phyloP scores from a whole-genome alignment of 92 coral and sea anemone genomes.

The Pocillopora grandis region DNA sequence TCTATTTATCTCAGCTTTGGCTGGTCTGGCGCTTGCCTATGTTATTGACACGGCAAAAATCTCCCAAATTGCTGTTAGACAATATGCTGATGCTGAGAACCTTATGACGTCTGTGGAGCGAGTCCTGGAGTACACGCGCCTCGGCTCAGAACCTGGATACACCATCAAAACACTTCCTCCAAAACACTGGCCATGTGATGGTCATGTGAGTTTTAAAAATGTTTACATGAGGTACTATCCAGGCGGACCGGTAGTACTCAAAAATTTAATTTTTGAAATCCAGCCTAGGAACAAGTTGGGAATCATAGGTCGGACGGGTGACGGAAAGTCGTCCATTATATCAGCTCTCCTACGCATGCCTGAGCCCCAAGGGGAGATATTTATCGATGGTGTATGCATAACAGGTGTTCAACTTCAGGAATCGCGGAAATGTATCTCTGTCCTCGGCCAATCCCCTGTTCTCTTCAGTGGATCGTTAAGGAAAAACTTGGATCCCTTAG shows the following conservation, averaged over 20 bases:
- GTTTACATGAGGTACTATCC: slow-evolving; percentile 20
- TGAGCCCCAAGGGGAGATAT: slow-evolving; percentile 15
- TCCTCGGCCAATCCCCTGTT: slow-evolving; percentile 28
- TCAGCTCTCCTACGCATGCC: slow-evolving; percentile 22
- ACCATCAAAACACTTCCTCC: slow-evolving; percentile 2
- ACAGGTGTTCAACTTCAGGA: neutral
- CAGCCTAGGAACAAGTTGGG: slow-evolving; percentile 6
- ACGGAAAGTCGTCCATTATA: slow-evolving; percentile 14
- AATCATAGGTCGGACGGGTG: slow-evolving; percentile 24
- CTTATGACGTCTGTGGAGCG: slow-evolving; percentile 28
- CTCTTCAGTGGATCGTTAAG: slow-evolving; percentile 35
- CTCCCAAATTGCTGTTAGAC: slow-evolving; percentile 8
- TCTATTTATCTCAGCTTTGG: neutral
- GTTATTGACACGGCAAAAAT: slow-evolving; percentile 4
- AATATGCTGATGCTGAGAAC: slow-evolving; percentile 8
- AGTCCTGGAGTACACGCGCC: slow-evolving; percentile 11
- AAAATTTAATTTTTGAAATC: slow-evolving; percentile 2
- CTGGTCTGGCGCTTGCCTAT: slow-evolving; percentile 24
- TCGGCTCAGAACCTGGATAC: slow-evolving; percentile 22
- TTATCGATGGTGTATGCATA: neutral
- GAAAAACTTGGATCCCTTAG: slow-evolving; percentile 34
- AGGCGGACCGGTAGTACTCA: slow-evolving; percentile 6
- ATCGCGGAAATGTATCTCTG: neutral
- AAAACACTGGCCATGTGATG: slow-evolving; percentile 14
- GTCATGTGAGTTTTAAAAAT: slow-evolving; percentile 19